phyloP scores from a whole-genome alignment of 2,797 vertebrate genomes.

The Enoplosus armatus region DNA sequence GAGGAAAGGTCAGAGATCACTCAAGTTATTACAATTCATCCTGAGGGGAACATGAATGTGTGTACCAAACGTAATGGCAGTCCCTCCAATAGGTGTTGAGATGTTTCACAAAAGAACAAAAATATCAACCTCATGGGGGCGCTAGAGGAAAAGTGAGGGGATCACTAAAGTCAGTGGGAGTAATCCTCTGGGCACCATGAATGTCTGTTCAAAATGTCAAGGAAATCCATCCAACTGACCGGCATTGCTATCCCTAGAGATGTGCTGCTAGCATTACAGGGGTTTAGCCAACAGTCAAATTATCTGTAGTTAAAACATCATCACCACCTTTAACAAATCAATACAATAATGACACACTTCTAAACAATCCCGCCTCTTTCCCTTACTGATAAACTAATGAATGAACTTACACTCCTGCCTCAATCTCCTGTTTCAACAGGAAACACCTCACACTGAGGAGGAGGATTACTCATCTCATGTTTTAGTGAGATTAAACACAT shows the following conservation, averaged over 20 bases:
- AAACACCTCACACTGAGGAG: background rate
- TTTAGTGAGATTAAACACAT: constrained; percentile 24
- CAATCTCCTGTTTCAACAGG: background rate
- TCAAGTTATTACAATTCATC: background rate
- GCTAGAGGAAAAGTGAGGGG: too few relatives aligned
- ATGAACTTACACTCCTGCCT: constrained; percentile 15
- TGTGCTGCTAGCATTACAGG: background rate
- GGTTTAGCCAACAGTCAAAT: background rate
- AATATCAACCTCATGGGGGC: too few relatives aligned
- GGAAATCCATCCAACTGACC: background rate
- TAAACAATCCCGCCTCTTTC: background rate
- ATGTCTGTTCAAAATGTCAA: too few relatives aligned
- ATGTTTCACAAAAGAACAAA: too few relatives aligned
- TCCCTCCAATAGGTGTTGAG: background rate
- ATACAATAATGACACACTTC: constrained; percentile 2
- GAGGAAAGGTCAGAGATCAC: background rate
- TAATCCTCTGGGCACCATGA: too few relatives aligned
- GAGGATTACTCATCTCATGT: background rate
- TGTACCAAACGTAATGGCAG: background rate
- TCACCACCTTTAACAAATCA: constrained; percentile 4
- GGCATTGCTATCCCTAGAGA: too few relatives aligned
- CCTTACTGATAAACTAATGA: background rate
- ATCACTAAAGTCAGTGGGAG: too few relatives aligned
- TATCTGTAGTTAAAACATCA: constrained; percentile 1
- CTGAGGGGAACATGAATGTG: background rate